Conservation (phyloP, 2,797 vertebrate species). For the Lepidocolaptes lacrymiger region DNA sequence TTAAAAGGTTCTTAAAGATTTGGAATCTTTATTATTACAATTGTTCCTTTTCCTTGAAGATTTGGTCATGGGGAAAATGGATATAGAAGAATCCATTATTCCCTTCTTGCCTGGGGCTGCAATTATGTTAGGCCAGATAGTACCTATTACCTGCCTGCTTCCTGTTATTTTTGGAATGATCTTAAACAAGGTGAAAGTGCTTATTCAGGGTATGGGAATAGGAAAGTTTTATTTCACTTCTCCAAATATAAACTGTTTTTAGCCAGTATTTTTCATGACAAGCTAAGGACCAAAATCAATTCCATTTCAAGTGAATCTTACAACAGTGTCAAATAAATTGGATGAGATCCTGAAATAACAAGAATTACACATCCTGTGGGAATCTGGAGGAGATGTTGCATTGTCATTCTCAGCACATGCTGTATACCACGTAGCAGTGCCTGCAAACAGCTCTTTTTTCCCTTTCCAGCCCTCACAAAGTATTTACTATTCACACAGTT, state of each 20-base stretch:
- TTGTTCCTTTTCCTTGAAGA: slow-evolving; percentile 17
- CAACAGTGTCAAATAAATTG: slow-evolving; percentile 13
- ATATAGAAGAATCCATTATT: slow-evolving; percentile 58
- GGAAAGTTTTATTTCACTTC: slow-evolving; percentile 43
- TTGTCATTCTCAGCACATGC: slow-evolving; percentile 8
- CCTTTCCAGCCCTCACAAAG: slow-evolving; percentile 42
- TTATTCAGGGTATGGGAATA: slow-evolving; percentile 50
- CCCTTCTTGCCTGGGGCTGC: slow-evolving; percentile 57
- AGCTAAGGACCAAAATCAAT: background rate
- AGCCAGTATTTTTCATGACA: slow-evolving; percentile 41
- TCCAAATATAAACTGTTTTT: background rate
- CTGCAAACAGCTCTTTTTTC: slow-evolving; percentile 58
- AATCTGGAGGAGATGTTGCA: slow-evolving; percentile 3
- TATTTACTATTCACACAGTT: slow-evolving; percentile 60
- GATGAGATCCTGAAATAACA: slow-evolving; percentile 34
- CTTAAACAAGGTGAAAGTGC: slow-evolving; percentile 57
- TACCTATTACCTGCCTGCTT: slow-evolving; percentile 57
- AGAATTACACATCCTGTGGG: slow-evolving; percentile 32
- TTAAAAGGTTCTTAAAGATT: background rate
- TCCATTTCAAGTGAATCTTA: background rate
- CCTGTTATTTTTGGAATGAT: slow-evolving; percentile 70
- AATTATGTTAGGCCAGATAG: slow-evolving; percentile 62
- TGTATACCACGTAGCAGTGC: slow-evolving; percentile 20
- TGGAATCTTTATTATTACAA: background rate
- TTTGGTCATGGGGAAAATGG: background rate